Conservation (phyloP, 1,140 invertebrate genomes). For the Trichomalopsis sarcophagae region DNA sequence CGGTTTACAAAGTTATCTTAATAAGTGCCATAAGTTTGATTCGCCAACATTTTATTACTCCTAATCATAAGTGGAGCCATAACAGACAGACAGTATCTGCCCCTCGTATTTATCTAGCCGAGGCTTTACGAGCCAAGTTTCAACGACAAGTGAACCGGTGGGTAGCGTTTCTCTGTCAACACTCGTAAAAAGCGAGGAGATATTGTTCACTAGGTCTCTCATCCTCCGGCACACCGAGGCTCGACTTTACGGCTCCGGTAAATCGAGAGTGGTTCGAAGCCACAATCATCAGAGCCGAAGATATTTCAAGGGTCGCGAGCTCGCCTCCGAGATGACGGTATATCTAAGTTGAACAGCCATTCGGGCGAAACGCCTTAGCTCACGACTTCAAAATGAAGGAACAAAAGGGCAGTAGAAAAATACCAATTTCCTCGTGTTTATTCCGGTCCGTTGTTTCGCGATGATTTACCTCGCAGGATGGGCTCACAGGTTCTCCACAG, state of each 20-base stretch:
- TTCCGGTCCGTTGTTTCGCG: constrained; percentile 11
- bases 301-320: neutral
- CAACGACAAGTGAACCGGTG: no score
- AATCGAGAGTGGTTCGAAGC: constrained; percentile 1
- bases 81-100: no score
- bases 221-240: neutral
- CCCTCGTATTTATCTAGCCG: no score
- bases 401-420: neutral
- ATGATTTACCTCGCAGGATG: constrained; percentile 25
- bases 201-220: neutral
- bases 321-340: neutral
- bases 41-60: no score
- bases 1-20: no score
- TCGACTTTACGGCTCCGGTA: neutral
- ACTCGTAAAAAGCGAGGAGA: neutral
- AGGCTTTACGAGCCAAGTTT: no score
- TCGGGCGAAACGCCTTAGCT: neutral
- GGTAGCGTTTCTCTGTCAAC: neutral
- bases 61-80: no score
- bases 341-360: neutral
- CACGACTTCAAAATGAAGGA: neutral
- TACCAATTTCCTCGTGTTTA: neutral
- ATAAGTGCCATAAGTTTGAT: no score
- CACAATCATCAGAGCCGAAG: neutral
- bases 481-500: neutral